Evolutionary conservation across 53 echinoderm and acorn worm genomes (phyloP), one percentile per base, ranked within the genome.

Genomic region (Mesocentrotus franciscanus): DNA sequence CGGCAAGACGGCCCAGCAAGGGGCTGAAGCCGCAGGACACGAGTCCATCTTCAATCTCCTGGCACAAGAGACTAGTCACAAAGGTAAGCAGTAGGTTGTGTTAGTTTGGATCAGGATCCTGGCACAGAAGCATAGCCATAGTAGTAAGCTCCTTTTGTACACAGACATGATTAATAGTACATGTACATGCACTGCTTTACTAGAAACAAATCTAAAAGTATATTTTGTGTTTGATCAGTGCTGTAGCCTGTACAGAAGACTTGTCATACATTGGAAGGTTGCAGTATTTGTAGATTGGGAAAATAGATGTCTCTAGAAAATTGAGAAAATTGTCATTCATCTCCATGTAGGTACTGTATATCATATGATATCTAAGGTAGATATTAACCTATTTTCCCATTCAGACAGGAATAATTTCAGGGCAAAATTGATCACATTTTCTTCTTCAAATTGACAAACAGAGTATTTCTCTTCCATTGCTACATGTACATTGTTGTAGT

Each of bases 1-100:
- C 18, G 97, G 97, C 92, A 97, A 97, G 95, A 96, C 96, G 11
- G 94, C 97, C 10, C 95, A 97, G 71, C 97, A 96, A 34, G 97
- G 96, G 49, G 97, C 97, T 4, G 94, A 96, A 33, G 96, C 90
- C 14, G 96, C 75, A 1, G 95, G 95, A 56, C 97, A 97, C 81
- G 94, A 18, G 14, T 71, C 96, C 42, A 89, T 97, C 71, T 92
- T 93, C 32, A 94, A 94, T 57, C 93, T 97, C 79, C 95, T 97
- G 89, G 92, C 96, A 2, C 95, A 87, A 42, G 95, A 94, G 85
- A 64, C 95, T 71, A 87, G 29, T 68, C 87, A 64, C 22, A 85
- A 85, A 85, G 85, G 87, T 78, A 83, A 79, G 62, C 13, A 57
- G 71, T 56, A 55, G 56, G 12, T 14, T 17, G 42, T 18, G 12